Conservation (phyloP, 2,888 invertebrate species). For the Mechanitis mazaeus region DNA sequence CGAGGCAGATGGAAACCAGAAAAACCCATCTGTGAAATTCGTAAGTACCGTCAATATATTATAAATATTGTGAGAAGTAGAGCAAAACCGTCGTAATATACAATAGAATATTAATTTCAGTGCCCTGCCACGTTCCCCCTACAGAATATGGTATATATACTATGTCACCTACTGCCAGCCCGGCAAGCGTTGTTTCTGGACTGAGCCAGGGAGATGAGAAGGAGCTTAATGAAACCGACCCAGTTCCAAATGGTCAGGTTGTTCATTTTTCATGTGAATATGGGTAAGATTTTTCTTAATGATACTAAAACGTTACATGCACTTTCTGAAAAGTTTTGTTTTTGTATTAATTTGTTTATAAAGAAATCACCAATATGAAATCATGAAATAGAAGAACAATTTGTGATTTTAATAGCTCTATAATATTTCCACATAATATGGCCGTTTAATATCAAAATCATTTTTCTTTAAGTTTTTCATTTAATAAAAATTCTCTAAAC, state of each 20-base stretch:
- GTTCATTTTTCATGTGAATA: conserved; percentile 86
- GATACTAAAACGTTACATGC: too few species aligned
- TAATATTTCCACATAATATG: too few species aligned
- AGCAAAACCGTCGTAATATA: not conserved
- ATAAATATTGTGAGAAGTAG: not conserved
- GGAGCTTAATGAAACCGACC: conserved; percentile 76
- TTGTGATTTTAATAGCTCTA: too few species aligned
- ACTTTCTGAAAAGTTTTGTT: too few species aligned
- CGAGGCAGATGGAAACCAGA: conserved; percentile 91
- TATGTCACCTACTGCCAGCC: conserved; percentile 57
- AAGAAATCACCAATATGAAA: not conserved
- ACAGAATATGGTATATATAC: conserved; percentile 82
- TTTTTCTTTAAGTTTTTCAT: too few species aligned
- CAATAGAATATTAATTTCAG: conserved; percentile 49
- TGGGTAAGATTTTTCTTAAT: conserved; percentile 67
- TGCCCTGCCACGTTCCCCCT: conserved; percentile 82
- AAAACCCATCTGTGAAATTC: conserved; percentile 86
- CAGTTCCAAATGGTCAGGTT: conserved; percentile 82
- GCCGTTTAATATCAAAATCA: too few species aligned
- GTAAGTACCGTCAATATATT: conserved; percentile 69
- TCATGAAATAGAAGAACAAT: not conserved
- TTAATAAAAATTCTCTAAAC: too few species aligned
- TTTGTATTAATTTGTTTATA: not conserved
- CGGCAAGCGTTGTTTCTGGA: conserved; percentile 40
- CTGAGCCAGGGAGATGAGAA: conserved; percentile 65